phyloP scores from a whole-genome alignment of 2,797 vertebrate species.

The Sebastes steindachneri region DNA sequence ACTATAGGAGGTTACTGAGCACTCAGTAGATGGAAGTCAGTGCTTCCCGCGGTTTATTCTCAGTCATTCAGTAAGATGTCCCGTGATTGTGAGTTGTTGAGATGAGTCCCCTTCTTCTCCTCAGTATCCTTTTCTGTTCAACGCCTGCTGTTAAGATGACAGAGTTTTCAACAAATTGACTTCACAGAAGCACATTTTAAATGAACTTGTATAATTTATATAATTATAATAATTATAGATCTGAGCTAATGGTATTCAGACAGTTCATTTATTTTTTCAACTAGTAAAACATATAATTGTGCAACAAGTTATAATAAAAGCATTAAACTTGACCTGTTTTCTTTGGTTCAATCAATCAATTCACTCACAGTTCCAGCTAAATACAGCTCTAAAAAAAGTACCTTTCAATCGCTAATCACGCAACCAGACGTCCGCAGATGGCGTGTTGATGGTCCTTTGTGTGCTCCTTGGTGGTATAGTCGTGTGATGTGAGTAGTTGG shows the following conservation, averaged over 20 bases:
- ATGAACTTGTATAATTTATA: not conserved
- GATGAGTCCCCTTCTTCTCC: not conserved
- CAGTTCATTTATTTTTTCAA: not conserved
- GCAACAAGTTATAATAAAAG: not conserved
- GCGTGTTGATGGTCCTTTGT: not conserved
- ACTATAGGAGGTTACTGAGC: not conserved
- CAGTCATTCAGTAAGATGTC: slow-evolving; percentile 1
- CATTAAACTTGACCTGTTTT: not conserved
- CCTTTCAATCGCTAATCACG: slow-evolving; percentile 12
- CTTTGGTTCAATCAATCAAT: not conserved
- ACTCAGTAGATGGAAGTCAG: not conserved
- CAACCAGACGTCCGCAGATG: not conserved
- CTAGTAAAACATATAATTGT: not conserved
- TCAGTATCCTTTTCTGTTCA: not conserved
- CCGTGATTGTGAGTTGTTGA: not conserved
- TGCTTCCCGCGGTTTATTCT: not conserved
- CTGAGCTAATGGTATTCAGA: rapidly evolving
- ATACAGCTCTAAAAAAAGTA: slow-evolving; percentile 28
- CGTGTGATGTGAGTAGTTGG: slow-evolving; percentile 12
- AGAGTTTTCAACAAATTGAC: not conserved
- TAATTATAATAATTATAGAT: not conserved
- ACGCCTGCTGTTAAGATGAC: slow-evolving; percentile 5
- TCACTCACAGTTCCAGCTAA: not conserved
- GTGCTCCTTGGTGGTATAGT: not conserved
- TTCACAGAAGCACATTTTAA: not conserved